Evolutionary conservation across 2,888 invertebrate species (phyloP).

Genomic region (Galerucella calmariensis): DNA sequence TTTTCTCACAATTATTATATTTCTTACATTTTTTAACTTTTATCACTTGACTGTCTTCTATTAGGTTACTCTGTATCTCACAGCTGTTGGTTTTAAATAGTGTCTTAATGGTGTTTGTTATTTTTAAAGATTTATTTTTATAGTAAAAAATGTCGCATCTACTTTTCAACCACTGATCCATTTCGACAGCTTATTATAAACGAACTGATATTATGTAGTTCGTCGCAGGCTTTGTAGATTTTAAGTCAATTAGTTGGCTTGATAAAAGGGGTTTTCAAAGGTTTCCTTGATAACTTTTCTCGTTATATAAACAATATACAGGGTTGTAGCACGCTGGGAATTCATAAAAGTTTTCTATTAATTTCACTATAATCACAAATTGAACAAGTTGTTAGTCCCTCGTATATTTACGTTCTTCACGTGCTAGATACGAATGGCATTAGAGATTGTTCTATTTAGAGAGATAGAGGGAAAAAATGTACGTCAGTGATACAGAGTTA

Average conservation of each 20-base stretch:
- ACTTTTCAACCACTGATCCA: conserved; percentile 51
- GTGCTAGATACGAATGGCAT: too few species aligned
- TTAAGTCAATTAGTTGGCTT: conserved; percentile 22
- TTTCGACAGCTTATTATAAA: conserved; percentile 16
- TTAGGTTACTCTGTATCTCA: conserved; percentile 39
- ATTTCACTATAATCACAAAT: too few species aligned
- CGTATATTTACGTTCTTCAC: too few species aligned
- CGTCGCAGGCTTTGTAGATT: background rate
- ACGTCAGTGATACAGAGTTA: too few species aligned
- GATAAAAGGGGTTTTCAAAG: conserved; percentile 9
- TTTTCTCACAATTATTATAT: conserved; percentile 17
- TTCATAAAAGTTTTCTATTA: background rate
- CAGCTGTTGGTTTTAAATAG: conserved; percentile 43
- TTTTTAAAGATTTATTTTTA: conserved; percentile 44
- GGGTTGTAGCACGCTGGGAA: background rate
- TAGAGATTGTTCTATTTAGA: too few species aligned
- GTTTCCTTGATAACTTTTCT: conserved; percentile 14
- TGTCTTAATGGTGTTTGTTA: conserved; percentile 43
- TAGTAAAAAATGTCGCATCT: conserved; percentile 49
- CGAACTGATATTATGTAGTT: background rate
- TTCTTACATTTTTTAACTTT: conserved; percentile 20
- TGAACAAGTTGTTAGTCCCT: too few species aligned
- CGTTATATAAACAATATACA: conserved; percentile 27
- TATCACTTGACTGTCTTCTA: conserved; percentile 34
- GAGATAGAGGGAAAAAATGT: too few species aligned